phyloP scores from a whole-genome alignment of 2,113 vertebrate species.

The Fregata magnificens region DNA sequence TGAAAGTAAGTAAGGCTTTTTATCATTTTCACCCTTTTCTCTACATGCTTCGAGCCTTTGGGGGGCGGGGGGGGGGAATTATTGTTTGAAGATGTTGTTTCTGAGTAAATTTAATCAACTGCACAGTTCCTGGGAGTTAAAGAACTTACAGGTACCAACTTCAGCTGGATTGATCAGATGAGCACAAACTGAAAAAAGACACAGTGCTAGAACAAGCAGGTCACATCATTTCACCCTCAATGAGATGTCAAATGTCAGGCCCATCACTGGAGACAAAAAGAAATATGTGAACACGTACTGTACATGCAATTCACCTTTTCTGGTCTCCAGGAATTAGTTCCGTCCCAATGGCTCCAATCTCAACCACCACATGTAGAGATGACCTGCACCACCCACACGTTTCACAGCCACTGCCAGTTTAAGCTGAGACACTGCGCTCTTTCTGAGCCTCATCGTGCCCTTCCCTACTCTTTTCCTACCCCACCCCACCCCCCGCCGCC shows the following conservation, averaged over 20 bases:
- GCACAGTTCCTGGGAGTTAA: not conserved
- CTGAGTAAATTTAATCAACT: conserved; percentile 1
- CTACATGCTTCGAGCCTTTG: not conserved
- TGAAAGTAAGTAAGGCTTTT: not conserved
- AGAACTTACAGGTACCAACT: not conserved
- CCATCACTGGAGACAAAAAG: not conserved
- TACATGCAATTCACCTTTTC: not conserved
- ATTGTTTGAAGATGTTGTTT: not conserved
- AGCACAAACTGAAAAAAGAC: not conserved
- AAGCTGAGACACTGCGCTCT: not conserved
- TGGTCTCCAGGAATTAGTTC: not conserved
- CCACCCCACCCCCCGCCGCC: no score
- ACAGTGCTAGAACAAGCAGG: not conserved
- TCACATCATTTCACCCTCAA: not conserved
- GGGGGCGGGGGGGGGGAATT: not conserved
- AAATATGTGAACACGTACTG: fast-evolving
- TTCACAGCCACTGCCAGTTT: not conserved
- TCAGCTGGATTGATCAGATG: not conserved
- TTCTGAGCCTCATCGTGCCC: not conserved
- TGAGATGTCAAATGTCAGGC: not conserved
- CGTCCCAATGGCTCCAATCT: not conserved
- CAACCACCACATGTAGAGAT: not conserved
- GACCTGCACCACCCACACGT: not conserved
- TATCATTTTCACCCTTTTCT: conserved; percentile 1
- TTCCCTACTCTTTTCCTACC: not conserved